Base-by-base conservation (phyloP, 2,888 invertebrate species). In the Idaea dimidiata region DNA sequence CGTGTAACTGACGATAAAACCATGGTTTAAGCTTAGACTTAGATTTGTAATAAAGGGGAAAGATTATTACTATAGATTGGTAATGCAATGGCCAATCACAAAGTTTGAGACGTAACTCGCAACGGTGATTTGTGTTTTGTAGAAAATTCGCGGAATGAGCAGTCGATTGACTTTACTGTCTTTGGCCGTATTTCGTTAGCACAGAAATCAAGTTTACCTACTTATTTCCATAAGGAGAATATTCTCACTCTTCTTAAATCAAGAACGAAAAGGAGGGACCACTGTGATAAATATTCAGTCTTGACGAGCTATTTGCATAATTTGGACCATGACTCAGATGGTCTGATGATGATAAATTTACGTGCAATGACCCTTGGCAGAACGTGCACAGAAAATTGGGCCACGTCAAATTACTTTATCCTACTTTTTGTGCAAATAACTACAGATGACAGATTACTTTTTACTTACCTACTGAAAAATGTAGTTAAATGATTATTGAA, bases 281-380 rank as follows among this genome's bases (percentile, higher is more conserved):
- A 17, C 56, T 16, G 18, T 18, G 56, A 61, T 31, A 59, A 66
- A 59, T 65, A 62, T 72, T 74, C 72, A 65, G 68, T 68, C 71
- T 75, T 76, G 74, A 73, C 74, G 58, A 65, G 70, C 75, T 76
- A 78, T 78, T 78, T 77, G 75, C 78, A 80, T 81, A 79, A 83
- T 81, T 81, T 72, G 72, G 79, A 77, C 64, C 77, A 75, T 68
- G 71, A 70, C 62, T 70, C 70, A 75, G 78, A 78, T 77, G 75
- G 67, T 66, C 74, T 85, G 87, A 88, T 85, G 87, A 81, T 84
- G 86, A 89, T 87, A 87, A 89, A 89, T 87, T 83, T 72, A 76
- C 73, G 68, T 70, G 69, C 72, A 77, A 78, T 80, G 83, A 81
- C 80, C 80, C 69, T 72, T 68, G 66, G 76, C 78, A 68, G 80